Conservation (phyloP, 92 coral and sea anemone genomes). For the Plumapathes pennacea region DNA sequence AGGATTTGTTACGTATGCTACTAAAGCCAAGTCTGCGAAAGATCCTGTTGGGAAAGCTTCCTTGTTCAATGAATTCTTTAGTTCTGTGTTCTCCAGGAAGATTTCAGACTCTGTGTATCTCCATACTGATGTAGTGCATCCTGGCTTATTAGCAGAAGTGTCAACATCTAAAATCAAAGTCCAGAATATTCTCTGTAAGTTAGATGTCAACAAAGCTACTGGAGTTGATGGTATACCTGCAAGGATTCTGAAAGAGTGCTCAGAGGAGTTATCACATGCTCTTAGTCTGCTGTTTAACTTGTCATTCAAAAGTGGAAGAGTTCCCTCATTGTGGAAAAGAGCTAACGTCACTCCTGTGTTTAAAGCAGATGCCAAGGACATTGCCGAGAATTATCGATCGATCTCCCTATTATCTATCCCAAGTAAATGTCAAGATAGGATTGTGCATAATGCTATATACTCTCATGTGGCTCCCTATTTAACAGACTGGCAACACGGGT, state of each 20-base stretch:
- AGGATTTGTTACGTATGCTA: conserved; percentile 15
- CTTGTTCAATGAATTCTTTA: conserved; percentile 40
- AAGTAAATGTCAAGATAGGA: conserved; percentile 38
- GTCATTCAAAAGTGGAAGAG: conserved; percentile 11
- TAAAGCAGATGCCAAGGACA: conserved; percentile 20
- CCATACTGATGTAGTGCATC: conserved; percentile 14
- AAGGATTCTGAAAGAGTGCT: conserved; percentile 32
- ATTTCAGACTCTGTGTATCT: conserved; percentile 8
- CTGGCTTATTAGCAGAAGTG: conserved; percentile 21
- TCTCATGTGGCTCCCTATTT: conserved; percentile 18
- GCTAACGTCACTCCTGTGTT: conserved; percentile 36
- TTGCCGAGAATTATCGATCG: conserved; percentile 33
- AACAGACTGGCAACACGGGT: conserved; percentile 25
- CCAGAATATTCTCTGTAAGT: conserved; percentile 18
- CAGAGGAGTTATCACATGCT: conserved; percentile 20
- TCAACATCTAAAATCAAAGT: conserved; percentile 21
- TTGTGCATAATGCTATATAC: conserved; percentile 19
- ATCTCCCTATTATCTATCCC: conserved; percentile 35
- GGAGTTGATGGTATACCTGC: conserved; percentile 47
- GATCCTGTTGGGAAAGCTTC: conserved; percentile 36
- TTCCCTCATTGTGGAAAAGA: conserved; percentile 35
- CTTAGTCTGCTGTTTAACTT: conserved; percentile 19
- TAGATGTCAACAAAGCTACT: conserved; percentile 34
- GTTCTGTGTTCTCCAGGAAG: conserved; percentile 2
- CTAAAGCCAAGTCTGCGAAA: conserved; percentile 19